Percentiles rank a stretch among this genome's conserved stretches.
These are phyloP conservation scores for Zaprionus gabonicus DNA, from an alignment of 1,140 invertebrate genomes.

Conservation along the genomic window DNA sequence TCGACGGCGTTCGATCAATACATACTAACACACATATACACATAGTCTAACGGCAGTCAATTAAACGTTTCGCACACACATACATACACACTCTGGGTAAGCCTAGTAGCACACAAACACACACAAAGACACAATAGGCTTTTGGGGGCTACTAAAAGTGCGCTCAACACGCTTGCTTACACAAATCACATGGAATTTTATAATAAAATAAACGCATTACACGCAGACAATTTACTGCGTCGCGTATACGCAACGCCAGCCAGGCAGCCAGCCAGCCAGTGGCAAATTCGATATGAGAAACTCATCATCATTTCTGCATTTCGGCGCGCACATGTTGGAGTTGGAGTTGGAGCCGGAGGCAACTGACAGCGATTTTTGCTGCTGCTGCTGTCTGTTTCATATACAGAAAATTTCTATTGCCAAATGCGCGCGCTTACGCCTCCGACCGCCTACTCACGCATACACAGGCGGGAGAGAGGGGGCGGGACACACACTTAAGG, in stretches of 20 bases:
- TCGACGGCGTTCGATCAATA: conserved; percentile 65
- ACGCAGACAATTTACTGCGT: conserved; percentile 54
- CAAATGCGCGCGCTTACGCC: conserved; percentile 76
- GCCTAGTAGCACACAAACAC: conserved; percentile 9
- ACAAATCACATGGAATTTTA: conserved; percentile 54
- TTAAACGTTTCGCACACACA: conserved; percentile 62
- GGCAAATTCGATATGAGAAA: conserved; percentile 39
- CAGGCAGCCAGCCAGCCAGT: conserved; percentile 21
- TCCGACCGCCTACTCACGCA: conserved; percentile 27
- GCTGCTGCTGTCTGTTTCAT: conserved; percentile 49
- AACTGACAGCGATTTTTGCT: conserved; percentile 33
- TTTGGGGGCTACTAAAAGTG: conserved; percentile 2
- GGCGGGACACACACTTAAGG: conserved; percentile 70
- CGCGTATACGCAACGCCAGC: conserved; percentile 49
- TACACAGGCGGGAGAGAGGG: conserved; percentile 31
- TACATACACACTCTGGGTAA: conserved; percentile 29
- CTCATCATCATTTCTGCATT: conserved; percentile 75
- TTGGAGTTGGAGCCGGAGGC: conserved; percentile 25
- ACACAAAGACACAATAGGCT: background rate
- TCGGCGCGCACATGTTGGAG: conserved; percentile 43
- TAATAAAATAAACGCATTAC: conserved; percentile 59
- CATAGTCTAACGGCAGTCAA: conserved; percentile 60
- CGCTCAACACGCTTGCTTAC: conserved; percentile 47
- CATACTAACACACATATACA: background rate
- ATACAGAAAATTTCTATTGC: conserved; percentile 75